Base-by-base conservation (phyloP, 1,140 invertebrate species). In the Hirudo medicinalis region DNA sequence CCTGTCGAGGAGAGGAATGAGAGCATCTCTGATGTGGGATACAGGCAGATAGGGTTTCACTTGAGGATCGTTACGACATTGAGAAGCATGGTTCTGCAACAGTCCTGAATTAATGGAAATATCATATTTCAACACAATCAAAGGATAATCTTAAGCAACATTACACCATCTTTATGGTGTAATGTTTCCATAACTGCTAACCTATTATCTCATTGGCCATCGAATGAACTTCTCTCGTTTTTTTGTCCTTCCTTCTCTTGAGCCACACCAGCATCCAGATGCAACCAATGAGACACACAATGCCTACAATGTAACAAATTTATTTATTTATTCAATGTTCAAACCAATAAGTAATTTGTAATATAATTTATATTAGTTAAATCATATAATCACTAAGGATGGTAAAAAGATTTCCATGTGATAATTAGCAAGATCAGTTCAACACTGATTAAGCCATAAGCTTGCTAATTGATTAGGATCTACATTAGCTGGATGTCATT, bases 151-250 rank as follows among this genome's bases (percentile, higher is more conserved):
- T 40, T 11, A 40, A 40, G 40, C 43, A 49, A 49, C 11, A 49
- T 36, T 36, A 6, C 6, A 6, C 32, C 32, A 36, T 36, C 32
- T 36, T 36, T 6, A 36, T 36, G n/a, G n/a, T n/a, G n/a, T n/a
- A n/a, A n/a, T n/a, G 32, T 6, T 36, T 36, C 32, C 2, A 36
- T 13, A 49, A 49, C 0, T 49, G 17, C 57, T 9, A 63, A 63
- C 57, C 57, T 5, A 63, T 63, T 25, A 63, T 63, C 15, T 63
- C 57, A 11, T 63, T 63, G 57, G 57, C 57, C 57, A 63, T 63
- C 20, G 22, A 25, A 63, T 63, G 57, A 11, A 63, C 19, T 13
- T 63, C 57, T 11, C 57, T 63, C 57, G 8, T 11, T 32, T 32
- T 63, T 32, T 32, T 63, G 29, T 63, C 57, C 9, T n/a, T 22